Evolutionary conservation across 30 jellyfish, hydroid and myxozoan species (phyloP).

Genomic region (Pelagia noctiluca): DNA sequence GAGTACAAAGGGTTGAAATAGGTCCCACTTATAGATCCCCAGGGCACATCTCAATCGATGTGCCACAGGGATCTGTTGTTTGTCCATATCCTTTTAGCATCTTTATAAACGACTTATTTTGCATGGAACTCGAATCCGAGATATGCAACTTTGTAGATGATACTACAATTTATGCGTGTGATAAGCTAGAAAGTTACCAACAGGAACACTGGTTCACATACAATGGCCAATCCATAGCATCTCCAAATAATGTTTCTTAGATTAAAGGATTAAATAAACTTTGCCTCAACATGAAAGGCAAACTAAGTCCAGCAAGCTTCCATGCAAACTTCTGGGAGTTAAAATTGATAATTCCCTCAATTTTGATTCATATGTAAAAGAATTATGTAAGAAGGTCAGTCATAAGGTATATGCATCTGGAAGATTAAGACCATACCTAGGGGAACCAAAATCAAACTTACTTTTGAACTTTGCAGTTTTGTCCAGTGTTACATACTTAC

Average conservation of each 20-base stretch:
- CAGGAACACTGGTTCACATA: conserved; percentile 12
- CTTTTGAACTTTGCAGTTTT: conserved; percentile 1
- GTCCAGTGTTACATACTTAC: conserved; percentile 21
- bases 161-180: conserved; percentile 32
- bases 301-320: conserved; percentile 19
- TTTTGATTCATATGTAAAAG: background rate
- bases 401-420: conserved; percentile 1
- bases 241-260: conserved; percentile 30
- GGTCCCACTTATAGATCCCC: conserved; percentile 13
- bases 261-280: conserved; percentile 19
- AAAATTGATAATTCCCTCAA: conserved; percentile 15
- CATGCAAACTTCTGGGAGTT: conserved; percentile 16
- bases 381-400: conserved; percentile 5
- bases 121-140: conserved; percentile 43
- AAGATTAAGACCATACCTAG: conserved; percentile 1
- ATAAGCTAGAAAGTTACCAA: conserved; percentile 16
- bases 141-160: conserved; percentile 40
- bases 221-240: conserved; percentile 2
- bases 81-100: conserved; percentile 39
- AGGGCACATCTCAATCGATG: conserved; percentile 20
- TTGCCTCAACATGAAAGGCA: conserved; percentile 38
- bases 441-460: background rate
- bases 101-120: conserved; percentile 46
- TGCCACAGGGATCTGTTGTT: conserved; percentile 50
- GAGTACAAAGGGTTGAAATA: background rate